Percentiles rank a stretch among this genome's conserved stretches.
phyloP scores from a whole-genome alignment of 2,797 vertebrate genomes.

The Muscicapa comitata region DNA sequence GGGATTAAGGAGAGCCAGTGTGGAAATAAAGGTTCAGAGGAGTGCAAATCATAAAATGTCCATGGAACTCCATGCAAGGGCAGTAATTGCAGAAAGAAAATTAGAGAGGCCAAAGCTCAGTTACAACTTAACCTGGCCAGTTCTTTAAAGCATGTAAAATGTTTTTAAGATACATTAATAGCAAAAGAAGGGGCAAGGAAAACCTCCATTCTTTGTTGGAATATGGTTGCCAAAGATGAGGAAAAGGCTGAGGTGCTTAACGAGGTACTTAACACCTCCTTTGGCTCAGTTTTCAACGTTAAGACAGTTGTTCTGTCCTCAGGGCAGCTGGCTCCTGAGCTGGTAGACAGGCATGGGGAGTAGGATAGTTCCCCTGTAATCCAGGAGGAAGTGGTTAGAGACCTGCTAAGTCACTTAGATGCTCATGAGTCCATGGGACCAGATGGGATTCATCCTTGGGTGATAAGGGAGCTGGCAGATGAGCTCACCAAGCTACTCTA shows the following conservation, averaged over 20 bases:
- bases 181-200: not conserved
- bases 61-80: not conserved
- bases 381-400: not conserved
- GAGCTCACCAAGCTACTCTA: not conserved
- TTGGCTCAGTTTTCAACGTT: not conserved
- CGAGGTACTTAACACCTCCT: not conserved
- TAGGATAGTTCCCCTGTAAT: not conserved
- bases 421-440: not conserved
- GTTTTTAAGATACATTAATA: not conserved
- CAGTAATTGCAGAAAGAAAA: not conserved
- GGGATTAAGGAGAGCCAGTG: not conserved
- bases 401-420: not conserved
- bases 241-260: not conserved
- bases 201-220: not conserved
- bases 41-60: not conserved
- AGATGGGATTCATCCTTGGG: not conserved
- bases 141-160: not conserved
- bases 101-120: not conserved
- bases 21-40: not conserved
- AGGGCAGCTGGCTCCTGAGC: not conserved
- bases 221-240: not conserved
- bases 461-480: not conserved
- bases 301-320: not conserved
- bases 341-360: not conserved
- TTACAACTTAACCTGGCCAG: not conserved